phyloP scores from a whole-genome alignment of 2,888 invertebrate species.

The Teleiodes luculella region DNA sequence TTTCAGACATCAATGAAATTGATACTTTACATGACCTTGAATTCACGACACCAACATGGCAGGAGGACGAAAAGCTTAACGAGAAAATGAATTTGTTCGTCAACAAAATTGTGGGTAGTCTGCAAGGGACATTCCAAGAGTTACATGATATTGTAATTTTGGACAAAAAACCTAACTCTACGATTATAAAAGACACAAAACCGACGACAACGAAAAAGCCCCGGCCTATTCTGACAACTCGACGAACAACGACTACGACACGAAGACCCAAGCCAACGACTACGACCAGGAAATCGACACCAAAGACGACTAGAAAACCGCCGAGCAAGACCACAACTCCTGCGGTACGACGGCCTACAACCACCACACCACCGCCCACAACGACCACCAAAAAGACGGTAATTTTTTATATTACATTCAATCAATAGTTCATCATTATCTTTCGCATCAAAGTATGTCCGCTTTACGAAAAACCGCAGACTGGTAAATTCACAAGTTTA shows the following conservation, averaged over 20 bases:
- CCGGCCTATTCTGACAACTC: conserved; percentile 66
- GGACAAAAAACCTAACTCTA: conserved; percentile 66
- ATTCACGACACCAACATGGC: conserved; percentile 86
- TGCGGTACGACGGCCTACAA: conserved; percentile 44
- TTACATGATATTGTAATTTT: conserved; percentile 85
- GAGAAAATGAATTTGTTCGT: conserved; percentile 90
- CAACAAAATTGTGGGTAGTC: conserved; percentile 88
- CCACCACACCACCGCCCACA: conserved; percentile 39
- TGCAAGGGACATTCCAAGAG: conserved; percentile 90
- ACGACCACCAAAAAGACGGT: conserved; percentile 61
- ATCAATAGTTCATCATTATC: no score
- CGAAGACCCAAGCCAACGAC: conserved; percentile 62
- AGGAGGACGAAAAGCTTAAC: conserved; percentile 86
- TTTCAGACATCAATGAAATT: conserved; percentile 71
- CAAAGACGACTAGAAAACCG: conserved; percentile 24
- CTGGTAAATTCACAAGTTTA: no score
- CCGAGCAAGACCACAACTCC: conserved; percentile 40
- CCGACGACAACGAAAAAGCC: conserved; percentile 66
- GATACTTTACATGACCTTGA: conserved; percentile 77
- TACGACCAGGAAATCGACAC: conserved; percentile 42
- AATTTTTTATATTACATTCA: no score
- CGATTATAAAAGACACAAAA: conserved; percentile 48
- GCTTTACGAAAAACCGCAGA: no score
- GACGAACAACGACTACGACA: conserved; percentile 62
- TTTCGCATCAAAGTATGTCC: no score